Percentiles rank a stretch among this genome's conserved stretches.
Conservation (phyloP, 1,140 invertebrate genomes). For the Sinonovacula constricta region DNA sequence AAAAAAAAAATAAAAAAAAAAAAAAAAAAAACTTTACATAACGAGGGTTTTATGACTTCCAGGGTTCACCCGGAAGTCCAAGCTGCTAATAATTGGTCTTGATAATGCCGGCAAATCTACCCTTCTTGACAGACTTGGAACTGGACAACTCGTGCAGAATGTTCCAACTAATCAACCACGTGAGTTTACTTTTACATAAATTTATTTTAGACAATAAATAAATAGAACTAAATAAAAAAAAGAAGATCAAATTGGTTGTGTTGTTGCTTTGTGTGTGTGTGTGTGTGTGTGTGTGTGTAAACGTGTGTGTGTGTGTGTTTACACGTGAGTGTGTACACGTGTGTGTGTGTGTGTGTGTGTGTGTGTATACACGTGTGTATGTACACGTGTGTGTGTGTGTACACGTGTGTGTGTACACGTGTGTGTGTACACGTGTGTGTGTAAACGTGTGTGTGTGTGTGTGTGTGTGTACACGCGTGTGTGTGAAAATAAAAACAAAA, state of each 20-base stretch:
- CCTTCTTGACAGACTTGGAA: conserved; percentile 98
- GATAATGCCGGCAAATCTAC: conserved; percentile 95
- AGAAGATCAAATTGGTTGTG: not conserved
- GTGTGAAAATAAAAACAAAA: too few species aligned
- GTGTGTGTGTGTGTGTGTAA: not conserved
- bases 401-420: too few species aligned
- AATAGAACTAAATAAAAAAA: not conserved
- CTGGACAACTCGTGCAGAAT: conserved; percentile 97
- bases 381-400: too few species aligned
- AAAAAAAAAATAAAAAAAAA: too few species aligned
- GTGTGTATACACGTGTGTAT: not conserved
- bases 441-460: too few species aligned
- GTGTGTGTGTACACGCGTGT: too few species aligned
- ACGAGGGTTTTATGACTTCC: too few species aligned
- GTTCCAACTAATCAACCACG: conserved; percentile 98
- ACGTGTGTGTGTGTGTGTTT: too few species aligned
- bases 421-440: too few species aligned
- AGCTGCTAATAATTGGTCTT: conserved; percentile 58
- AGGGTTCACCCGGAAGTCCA: conserved; percentile 56
- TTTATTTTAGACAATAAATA: not conserved
- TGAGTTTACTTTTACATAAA: conserved; percentile 80
- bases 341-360: not conserved
- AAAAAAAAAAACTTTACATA: too few species aligned
- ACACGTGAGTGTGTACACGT: not conserved
- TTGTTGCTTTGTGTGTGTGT: too few species aligned